These are phyloP conservation scores for Drosophila sp. DNA, from an alignment of 1,140 invertebrate species.

Conservation along the genomic window DNA sequence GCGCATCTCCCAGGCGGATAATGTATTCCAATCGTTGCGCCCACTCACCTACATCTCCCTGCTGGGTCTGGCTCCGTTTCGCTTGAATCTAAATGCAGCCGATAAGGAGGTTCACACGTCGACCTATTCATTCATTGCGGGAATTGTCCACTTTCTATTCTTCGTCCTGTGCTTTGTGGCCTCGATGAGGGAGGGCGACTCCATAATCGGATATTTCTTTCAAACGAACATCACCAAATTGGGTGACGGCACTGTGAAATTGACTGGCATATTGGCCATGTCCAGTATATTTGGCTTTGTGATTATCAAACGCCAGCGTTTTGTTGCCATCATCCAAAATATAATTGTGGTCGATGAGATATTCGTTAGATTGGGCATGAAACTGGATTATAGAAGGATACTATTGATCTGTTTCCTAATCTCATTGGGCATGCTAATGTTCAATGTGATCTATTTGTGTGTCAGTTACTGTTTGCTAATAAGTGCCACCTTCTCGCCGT, in stretches of 20 bases:
- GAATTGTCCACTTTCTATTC: constrained; percentile 75
- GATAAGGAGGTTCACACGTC: constrained; percentile 75
- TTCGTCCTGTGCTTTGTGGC: constrained; percentile 71
- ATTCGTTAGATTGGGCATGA: constrained; percentile 73
- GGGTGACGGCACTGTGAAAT: constrained; percentile 66
- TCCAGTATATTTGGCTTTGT: constrained; percentile 74
- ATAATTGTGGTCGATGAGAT: constrained; percentile 75
- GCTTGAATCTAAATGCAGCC: constrained; percentile 56
- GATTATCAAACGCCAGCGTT: constrained; percentile 65
- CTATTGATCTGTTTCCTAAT: constrained; percentile 65
- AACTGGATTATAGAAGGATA: constrained; percentile 69
- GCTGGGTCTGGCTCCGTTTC: constrained; percentile 75
- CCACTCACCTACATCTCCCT: constrained; percentile 72
- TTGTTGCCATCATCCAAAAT: constrained; percentile 74
- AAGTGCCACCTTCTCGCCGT: constrained; percentile 69
- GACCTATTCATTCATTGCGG: constrained; percentile 62
- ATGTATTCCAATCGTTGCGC: constrained; percentile 75
- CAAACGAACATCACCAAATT: constrained; percentile 77
- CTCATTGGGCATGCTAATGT: constrained; percentile 71
- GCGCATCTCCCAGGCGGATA: constrained; percentile 75
- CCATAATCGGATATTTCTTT: constrained; percentile 81
- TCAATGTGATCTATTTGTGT: constrained; percentile 74
- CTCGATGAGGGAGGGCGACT: constrained; percentile 65
- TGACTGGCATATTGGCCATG: constrained; percentile 79
- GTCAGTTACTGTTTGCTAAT: constrained; percentile 73